A percentile compares a stretch with the other conserved stretches of the same genome.
phyloP scores from a whole-genome alignment of 2,888 invertebrate genomes.

The Synergus gifuensis region DNA sequence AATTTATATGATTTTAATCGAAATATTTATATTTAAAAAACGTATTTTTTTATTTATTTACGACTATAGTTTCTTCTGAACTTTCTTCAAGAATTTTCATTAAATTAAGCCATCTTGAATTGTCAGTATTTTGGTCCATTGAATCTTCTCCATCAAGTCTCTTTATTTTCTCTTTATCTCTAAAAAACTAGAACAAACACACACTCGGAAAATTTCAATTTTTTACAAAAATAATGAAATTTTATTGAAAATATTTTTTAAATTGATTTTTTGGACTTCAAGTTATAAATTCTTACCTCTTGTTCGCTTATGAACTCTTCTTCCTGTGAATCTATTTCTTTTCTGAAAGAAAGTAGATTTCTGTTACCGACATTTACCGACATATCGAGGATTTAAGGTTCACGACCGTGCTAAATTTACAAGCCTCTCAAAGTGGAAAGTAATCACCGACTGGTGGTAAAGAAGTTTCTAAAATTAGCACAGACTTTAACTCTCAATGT shows the following conservation, averaged over 20 bases:
- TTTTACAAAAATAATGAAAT: background rate
- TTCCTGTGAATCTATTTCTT: background rate
- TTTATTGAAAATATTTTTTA: background rate
- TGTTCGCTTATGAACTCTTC: background rate
- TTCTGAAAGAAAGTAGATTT: background rate
- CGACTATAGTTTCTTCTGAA: background rate
- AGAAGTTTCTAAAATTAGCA: too few species aligned
- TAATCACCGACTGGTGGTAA: too few species aligned
- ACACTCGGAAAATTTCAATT: background rate
- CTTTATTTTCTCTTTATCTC: background rate
- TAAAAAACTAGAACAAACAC: background rate
- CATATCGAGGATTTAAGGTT: too few species aligned
- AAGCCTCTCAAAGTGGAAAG: too few species aligned
- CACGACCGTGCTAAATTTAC: too few species aligned
- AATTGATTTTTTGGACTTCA: background rate
- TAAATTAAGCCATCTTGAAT: background rate
- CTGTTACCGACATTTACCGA: too few species aligned
- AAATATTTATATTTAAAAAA: background rate
- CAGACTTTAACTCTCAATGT: too few species aligned
- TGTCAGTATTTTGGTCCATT: background rate
- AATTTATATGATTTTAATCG: background rate
- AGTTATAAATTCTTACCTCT: background rate
- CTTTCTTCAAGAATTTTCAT: background rate
- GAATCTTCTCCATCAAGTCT: background rate
- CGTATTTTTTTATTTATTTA: background rate